Conservation (phyloP, 2,797 vertebrate genomes). For the Sebastes variabilis region DNA sequence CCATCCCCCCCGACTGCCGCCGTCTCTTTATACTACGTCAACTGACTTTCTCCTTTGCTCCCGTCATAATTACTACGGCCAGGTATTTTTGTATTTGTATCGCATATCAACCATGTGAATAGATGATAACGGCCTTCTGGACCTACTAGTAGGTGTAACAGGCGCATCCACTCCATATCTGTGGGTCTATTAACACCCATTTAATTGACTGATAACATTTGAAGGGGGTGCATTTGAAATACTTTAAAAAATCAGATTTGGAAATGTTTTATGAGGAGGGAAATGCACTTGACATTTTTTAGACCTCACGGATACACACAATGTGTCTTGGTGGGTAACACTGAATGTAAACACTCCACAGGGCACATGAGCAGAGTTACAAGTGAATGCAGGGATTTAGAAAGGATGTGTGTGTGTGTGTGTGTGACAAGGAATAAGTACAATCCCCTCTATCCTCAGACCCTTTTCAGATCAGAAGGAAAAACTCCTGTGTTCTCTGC, state of each 20-base stretch:
- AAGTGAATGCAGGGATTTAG: background rate
- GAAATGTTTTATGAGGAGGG: background rate
- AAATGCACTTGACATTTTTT: background rate
- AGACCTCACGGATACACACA: background rate
- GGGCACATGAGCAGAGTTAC: background rate
- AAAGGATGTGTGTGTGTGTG: background rate
- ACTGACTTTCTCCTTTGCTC: too few relatives aligned
- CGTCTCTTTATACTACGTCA: too few relatives aligned
- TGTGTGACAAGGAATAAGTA: background rate
- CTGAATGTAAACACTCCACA: background rate
- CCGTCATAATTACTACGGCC: background rate
- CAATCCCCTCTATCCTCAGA: background rate
- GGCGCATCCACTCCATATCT: background rate
- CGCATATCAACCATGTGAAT: background rate
- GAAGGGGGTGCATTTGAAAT: background rate
- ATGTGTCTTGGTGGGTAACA: background rate
- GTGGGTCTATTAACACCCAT: background rate
- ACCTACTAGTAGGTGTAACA: background rate
- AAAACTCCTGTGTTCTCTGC: background rate
- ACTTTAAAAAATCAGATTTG: background rate
- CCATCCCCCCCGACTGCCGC: too few relatives aligned
- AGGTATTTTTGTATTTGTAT: background rate
- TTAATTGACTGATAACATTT: background rate
- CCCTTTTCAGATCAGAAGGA: background rate
- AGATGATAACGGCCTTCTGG: background rate